Evolutionary conservation across 2,888 invertebrate species (phyloP).

Genomic region (Muschampia plurimacula): DNA sequence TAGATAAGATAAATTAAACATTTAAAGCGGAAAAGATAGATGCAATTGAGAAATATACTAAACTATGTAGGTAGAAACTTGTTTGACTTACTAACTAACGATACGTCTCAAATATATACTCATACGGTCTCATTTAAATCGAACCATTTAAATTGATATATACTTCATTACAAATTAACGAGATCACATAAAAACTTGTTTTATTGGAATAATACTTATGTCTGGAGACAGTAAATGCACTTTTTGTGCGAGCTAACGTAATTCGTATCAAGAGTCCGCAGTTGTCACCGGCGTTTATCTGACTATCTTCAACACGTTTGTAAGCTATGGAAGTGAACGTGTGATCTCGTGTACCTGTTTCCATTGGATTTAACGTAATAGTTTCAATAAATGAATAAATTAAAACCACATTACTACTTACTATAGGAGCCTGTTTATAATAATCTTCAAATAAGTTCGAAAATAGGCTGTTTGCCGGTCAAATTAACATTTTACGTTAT

Average conservation of each 20-base stretch:
- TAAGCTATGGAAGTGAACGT: neutral
- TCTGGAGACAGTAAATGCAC: too few relatives aligned
- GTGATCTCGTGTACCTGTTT: neutral
- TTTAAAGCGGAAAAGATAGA: neutral
- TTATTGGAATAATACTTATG: too few relatives aligned
- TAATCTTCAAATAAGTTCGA: too few relatives aligned
- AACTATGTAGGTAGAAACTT: neutral
- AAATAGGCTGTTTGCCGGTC: too few relatives aligned
- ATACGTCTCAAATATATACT: neutral
- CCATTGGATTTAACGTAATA: neutral
- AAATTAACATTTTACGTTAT: too few relatives aligned
- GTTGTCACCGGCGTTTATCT: neutral
- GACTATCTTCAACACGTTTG: neutral
- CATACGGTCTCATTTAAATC: too few relatives aligned
- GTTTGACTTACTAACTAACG: neutral
- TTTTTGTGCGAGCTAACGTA: neutral
- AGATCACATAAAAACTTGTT: too few relatives aligned
- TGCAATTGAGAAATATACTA: neutral
- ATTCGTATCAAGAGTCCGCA: neutral
- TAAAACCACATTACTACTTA: too few relatives aligned
- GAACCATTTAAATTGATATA: too few relatives aligned
- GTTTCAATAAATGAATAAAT: neutral
- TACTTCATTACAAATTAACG: too few relatives aligned
- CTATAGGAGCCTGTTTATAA: too few relatives aligned
- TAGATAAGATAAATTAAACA: neutral